Conservation (phyloP, 2,113 vertebrate species). For the Falco punctatus region DNA sequence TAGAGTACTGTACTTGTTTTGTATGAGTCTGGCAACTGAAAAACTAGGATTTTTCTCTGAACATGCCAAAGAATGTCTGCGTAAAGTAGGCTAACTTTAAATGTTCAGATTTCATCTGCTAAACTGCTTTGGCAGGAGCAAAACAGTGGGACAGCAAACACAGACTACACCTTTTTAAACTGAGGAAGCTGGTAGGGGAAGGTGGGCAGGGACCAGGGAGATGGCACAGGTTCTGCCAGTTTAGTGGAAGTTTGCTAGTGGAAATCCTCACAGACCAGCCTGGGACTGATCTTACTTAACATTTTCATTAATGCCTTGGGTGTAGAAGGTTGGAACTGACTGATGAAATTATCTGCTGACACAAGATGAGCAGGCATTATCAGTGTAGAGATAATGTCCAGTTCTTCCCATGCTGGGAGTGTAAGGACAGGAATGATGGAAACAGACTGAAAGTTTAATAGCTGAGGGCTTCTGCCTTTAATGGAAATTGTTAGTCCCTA, state of each 20-base stretch:
- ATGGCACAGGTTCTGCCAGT: slow-evolving; percentile 47
- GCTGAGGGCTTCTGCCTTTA: not conserved
- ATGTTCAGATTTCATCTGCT: not conserved
- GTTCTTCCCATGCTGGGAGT: not conserved
- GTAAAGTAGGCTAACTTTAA: not conserved
- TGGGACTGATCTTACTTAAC: slow-evolving; percentile 13
- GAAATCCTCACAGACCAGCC: not conserved
- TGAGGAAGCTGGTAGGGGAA: not conserved
- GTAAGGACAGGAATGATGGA: not conserved
- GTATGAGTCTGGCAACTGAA: not conserved
- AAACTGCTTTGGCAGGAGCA: not conserved
- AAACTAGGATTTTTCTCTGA: not conserved
- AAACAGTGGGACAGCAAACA: not conserved
- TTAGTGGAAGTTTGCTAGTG: not conserved
- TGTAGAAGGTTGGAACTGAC: not conserved
- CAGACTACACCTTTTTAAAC: not conserved
- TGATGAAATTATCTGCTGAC: slow-evolving; percentile 26
- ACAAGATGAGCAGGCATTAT: not conserved
- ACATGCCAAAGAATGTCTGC: not conserved
- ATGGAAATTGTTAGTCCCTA: not conserved
- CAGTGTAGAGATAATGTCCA: not conserved
- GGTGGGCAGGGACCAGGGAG: not conserved
- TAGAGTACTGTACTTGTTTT: not conserved
- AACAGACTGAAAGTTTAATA: not conserved
- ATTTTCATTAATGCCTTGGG: not conserved